Evolutionary conservation across 2,888 invertebrate genomes (phyloP), one percentile per base, ranked within the genome.

Genomic region (Gortyna flavago): DNA sequence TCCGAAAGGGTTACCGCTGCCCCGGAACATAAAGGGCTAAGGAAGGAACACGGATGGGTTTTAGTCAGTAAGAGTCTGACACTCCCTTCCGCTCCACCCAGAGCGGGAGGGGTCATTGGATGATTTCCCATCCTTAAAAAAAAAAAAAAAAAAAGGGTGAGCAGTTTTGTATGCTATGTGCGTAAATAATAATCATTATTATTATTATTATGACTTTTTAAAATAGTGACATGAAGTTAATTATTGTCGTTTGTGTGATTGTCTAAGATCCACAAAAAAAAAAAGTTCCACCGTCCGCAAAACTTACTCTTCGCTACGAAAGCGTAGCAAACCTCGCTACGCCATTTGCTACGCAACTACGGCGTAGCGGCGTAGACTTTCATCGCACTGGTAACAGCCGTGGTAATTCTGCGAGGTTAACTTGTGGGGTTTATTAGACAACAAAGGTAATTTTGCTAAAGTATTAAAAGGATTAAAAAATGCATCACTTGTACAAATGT

Each of bases 341-440:
- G 75, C 18, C n/a, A 41, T 29, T 3, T 29, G 59, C 67, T 79
- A 75, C 70, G 59, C n/a, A 2, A 4, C 80, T 70, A 71, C 69
- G 79, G 48, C 82, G 82, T 81, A 77, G 80, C 54, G 11, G 44
- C 38, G 59, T 64, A 38, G 59, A 48, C 48, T 83, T 66, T 35
- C 51, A 75, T 67, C 6, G 62, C 41, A 32, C 57, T 64, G 41
- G 35, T 29, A 13, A 65, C 41, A 62, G 1, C 38, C 66, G 62
- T 44, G 66, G 44, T 71, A 74, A 75, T 79, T 80, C 54, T 73
- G 61, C 9, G n/a, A 59, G n/a, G 44, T 48, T n/a, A 57, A 44
- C 21, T 64, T 11, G 21, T 18, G 32, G 48, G 2, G 0, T 41
- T 29, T 51, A 41, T 48, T 78, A n/a, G 18, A 38, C 13, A n/a